Base-by-base conservation (phyloP, 1,140 invertebrate species). In the Drosophila biarmipes region DNA sequence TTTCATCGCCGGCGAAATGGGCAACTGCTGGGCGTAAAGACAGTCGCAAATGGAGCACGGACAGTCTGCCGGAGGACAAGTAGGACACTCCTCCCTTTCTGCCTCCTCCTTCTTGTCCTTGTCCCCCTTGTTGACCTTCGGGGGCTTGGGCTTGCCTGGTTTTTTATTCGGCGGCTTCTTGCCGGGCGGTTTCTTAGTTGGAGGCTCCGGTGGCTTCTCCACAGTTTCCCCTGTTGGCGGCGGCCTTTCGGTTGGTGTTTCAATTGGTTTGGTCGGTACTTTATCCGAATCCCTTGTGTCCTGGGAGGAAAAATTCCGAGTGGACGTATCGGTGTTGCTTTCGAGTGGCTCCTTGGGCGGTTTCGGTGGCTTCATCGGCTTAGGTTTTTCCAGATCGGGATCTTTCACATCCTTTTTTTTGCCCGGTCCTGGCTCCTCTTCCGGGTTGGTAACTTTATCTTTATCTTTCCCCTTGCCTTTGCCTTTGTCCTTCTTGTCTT, bases 11-110 rank as follows among this genome's bases (percentile, higher is more conserved):
- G 73, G 63, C 0, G 63, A 46, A 24, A 62, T 27, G 0, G 37
- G 31, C 8, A 64, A 40, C 5, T 31, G 8, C 8, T 52, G 29
- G 0, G 21, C 56, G 7, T 53, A 46, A 19, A 86, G 7, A 2
- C 57, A 43, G 0, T 46, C 17, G 27, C 80, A 85, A 7, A 86
- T 48, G 7, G 17, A 2, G 29, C 80, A 85, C 0, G n/a, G 15
- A 17, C 67, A 80, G 4, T 17, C 72, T 1, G 14, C 6, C 3
- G 53, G 43, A 0, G 35, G 38, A n/a, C 54, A 53, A 0, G 62
- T 34, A 0, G 57, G 43, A 14, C 58, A 64, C 14, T 2, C 6
- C 8, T 40, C 31, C 40, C 43, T 14, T 0, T 21, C 37, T 3
- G 35, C 10, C 3, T 14, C 24, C 15, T 40, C 17, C 17, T 52